These are phyloP conservation scores for Lemur catta DNA, from an alignment of 2,797 vertebrate species.

Conservation along the genomic window DNA sequence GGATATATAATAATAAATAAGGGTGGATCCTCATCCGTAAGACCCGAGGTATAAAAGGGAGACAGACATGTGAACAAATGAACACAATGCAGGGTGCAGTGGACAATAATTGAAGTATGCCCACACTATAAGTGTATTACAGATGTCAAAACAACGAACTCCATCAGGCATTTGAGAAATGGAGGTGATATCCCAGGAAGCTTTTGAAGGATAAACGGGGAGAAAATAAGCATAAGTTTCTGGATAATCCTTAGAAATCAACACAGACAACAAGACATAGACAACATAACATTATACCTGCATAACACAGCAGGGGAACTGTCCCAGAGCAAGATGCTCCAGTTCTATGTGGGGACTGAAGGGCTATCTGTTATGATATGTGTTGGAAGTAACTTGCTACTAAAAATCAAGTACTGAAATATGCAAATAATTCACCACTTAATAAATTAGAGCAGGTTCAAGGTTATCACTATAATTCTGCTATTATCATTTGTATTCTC, in stretches of 20 bases:
- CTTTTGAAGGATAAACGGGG: not conserved
- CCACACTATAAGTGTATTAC: not conserved
- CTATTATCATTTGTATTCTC: not conserved
- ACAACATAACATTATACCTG: not conserved
- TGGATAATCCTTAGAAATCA: not conserved
- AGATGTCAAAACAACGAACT: not conserved
- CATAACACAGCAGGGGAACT: not conserved
- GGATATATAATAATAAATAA: not conserved
- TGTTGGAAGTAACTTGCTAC: not conserved
- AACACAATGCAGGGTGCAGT: not conserved
- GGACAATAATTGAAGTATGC: not conserved
- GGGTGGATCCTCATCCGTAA: not conserved
- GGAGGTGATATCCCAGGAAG: not conserved
- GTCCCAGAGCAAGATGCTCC: not conserved
- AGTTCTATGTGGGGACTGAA: not conserved
- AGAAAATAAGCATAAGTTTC: not conserved
- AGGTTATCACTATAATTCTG: not conserved
- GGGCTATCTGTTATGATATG: not conserved
- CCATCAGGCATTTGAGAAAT: not conserved
- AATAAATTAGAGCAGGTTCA: conserved; percentile 11
- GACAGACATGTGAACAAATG: not conserved
- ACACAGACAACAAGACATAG: not conserved
- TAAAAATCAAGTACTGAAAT: not conserved
- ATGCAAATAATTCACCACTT: not conserved
- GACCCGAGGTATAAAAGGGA: not conserved